A percentile compares a stretch with the other conserved stretches of the same genome.
Evolutionary conservation across 2,888 invertebrate genomes (phyloP).

Genomic region (Leucania comma): DNA sequence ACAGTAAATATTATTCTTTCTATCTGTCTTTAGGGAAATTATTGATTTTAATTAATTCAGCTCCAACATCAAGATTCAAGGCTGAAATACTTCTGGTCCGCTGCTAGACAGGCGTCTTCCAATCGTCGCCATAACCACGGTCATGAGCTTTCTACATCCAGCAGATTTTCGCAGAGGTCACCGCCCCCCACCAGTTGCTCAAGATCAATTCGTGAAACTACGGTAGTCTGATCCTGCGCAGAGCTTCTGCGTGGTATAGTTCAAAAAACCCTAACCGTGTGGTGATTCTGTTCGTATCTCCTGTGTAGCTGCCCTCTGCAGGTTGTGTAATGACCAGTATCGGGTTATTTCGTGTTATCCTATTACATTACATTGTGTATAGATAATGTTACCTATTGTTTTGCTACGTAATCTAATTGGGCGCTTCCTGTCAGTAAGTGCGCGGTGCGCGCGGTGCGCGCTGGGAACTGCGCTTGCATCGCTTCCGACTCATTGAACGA

Average conservation of each 20-base stretch:
- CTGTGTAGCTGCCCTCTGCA: neutral
- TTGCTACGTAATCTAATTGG: constrained; percentile 53
- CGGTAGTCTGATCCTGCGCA: neutral
- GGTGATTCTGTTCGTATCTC: neutral
- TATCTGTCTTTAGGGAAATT: too few species aligned
- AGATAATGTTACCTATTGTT: constrained; percentile 56
- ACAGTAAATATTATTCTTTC: too few species aligned
- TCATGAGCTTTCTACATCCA: neutral
- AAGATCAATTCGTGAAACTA: neutral
- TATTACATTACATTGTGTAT: constrained; percentile 52
- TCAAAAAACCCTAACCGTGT: neutral
- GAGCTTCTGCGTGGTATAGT: neutral
- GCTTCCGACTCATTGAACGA: constrained; percentile 1
- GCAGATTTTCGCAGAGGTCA: neutral
- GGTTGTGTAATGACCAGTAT: constrained; percentile 34
- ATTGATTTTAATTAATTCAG: too few species aligned
- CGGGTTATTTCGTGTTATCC: constrained; percentile 58
- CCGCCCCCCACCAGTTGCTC: neutral
- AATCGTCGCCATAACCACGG: neutral
- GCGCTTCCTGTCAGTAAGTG: constrained; percentile 53
- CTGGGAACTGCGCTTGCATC: constrained; percentile 43
- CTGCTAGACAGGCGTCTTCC: neutral
- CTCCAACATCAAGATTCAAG: neutral
- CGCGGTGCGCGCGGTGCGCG: constrained; percentile 11
- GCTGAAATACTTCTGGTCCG: neutral